A percentile compares a stretch with the other conserved stretches of the same genome.
These are phyloP conservation scores for Gasterosteus aculeatus DNA, from an alignment of 2,113 vertebrate species.

Conservation along the genomic window DNA sequence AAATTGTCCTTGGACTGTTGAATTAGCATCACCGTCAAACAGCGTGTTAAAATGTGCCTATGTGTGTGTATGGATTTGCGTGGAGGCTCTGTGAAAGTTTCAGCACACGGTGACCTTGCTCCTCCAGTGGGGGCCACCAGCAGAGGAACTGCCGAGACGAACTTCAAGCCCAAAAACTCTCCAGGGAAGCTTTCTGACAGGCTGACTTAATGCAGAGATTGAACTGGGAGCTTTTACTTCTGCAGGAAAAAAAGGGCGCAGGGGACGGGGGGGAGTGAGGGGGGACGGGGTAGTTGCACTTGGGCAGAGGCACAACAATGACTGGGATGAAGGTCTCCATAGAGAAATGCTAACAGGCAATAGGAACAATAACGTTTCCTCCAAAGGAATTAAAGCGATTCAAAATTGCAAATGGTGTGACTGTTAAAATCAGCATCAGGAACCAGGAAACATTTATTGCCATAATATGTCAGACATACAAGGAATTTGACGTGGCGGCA, in stretches of 20 bases:
- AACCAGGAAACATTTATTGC: too few species aligned
- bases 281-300: constrained; percentile 17
- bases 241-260: constrained; percentile 44
- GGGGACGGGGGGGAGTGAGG: background rate
- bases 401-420: background rate
- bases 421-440: background rate
- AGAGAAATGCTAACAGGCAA: constrained; percentile 17
- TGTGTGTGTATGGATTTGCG: constrained; percentile 10
- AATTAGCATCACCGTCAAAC: constrained; percentile 17
- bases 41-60: constrained; percentile 25
- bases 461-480: too few species aligned
- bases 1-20: background rate
- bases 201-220: constrained; percentile 87
- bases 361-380: constrained; percentile 2
- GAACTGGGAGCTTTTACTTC: constrained; percentile 67
- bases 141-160: constrained; percentile 80
- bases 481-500: too few species aligned
- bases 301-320: constrained; percentile 30
- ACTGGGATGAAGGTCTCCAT: constrained; percentile 19
- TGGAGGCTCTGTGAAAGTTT: constrained; percentile 50
- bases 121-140: constrained; percentile 62
- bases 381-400: constrained; percentile 6
- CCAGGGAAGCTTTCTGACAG: constrained; percentile 87
- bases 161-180: constrained; percentile 83
- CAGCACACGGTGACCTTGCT: constrained; percentile 60